Percentiles rank a stretch among this genome's conserved stretches.
phyloP scores from a whole-genome alignment of 1,140 invertebrate species.

The Monomorium pharaonis region DNA sequence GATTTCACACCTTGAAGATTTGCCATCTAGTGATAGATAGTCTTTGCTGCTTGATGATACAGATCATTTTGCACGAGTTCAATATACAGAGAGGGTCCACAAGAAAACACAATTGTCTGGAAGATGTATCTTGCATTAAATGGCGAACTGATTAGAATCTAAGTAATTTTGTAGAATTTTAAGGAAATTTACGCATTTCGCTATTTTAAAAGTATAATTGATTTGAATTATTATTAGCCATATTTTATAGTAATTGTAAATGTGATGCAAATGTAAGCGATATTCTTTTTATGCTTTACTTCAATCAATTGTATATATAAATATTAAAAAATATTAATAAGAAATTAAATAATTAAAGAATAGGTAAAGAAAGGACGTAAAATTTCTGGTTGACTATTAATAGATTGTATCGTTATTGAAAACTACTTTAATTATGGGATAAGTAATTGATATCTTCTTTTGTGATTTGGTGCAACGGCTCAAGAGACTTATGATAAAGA shows the following conservation, averaged over 20 bases:
- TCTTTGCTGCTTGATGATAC: background rate
- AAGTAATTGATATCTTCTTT: background rate
- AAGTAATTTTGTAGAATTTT: background rate
- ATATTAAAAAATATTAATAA: background rate
- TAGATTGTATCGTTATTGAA: background rate
- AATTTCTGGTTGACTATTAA: background rate
- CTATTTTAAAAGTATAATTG: background rate
- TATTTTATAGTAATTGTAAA: slow-evolving; percentile 13
- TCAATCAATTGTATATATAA: background rate
- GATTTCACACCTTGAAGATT: background rate
- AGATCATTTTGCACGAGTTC: background rate
- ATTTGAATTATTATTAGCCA: background rate
- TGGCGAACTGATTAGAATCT: slow-evolving; percentile 23
- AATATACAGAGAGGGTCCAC: background rate
- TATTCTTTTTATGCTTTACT: background rate
- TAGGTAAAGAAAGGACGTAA: too few relatives aligned
- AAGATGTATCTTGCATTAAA: slow-evolving; percentile 14
- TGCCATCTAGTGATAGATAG: background rate
- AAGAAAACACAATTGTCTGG: background rate
- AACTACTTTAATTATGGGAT: background rate
- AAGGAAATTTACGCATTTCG: background rate
- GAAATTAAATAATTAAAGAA: background rate
- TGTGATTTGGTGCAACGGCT: background rate
- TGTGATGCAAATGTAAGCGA: background rate
- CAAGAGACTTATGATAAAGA: background rate